phyloP scores from a whole-genome alignment of 2,888 invertebrate genomes.

The Agrochola macilenta region DNA sequence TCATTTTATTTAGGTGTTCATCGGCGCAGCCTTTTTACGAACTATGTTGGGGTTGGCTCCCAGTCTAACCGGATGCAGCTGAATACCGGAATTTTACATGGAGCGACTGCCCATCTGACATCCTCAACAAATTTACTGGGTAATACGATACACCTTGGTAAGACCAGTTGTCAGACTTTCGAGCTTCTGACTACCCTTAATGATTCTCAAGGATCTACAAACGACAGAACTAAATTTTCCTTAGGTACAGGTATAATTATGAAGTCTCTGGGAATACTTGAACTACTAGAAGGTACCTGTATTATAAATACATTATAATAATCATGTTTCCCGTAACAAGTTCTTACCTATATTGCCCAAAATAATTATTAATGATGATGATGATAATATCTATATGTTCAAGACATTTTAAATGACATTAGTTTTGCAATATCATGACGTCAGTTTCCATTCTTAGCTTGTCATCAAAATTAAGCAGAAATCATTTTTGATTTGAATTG shows the following conservation, averaged over 20 bases:
- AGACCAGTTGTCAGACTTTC: no score
- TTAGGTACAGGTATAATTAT: background rate
- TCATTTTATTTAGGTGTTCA: background rate
- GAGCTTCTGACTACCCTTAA: no score
- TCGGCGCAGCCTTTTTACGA: no score
- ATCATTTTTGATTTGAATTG: background rate
- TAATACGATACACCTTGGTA: no score
- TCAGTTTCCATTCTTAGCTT: background rate
- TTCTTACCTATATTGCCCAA: background rate
- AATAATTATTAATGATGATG: conserved; percentile 3
- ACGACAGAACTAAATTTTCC: no score
- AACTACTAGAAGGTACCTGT: background rate
- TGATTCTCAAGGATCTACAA: no score
- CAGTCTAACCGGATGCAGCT: no score
- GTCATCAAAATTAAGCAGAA: background rate
- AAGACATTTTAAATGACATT: conserved; percentile 31
- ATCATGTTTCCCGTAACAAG: background rate
- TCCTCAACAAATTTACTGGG: no score
- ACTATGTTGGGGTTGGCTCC: no score
- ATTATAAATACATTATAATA: conserved; percentile 44
- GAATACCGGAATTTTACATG: no score
- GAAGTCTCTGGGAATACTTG: background rate
- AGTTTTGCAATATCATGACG: background rate
- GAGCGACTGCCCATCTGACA: no score
- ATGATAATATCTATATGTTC: background rate